Base-by-base conservation (phyloP, 2,888 invertebrate species). In the Andrena bicolor region DNA sequence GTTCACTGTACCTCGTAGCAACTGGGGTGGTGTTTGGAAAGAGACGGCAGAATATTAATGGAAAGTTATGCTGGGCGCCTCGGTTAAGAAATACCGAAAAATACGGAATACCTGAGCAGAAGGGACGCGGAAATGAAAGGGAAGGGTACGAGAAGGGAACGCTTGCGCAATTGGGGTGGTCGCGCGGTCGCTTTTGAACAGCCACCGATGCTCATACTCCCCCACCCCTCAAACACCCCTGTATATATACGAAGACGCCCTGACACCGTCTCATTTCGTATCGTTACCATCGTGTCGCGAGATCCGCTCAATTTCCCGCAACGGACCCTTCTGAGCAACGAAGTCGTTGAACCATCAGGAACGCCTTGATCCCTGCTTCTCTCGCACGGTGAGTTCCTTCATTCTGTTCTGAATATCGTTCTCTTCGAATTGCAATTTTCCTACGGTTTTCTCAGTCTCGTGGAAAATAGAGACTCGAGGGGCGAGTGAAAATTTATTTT, bases 211-310 rank as follows among this genome's bases (percentile, higher is more conserved):
- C 84, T 56, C 69, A 73, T 79, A 68, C 78, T 10, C 75, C 75
- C 75, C 76, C 75, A 35, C 23, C 80, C 79, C 76, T 75, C 70
- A 70, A 78, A 70, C 76, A 70, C 76, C 81, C 80, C 73, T 80
- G 82, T 84, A 88, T 91, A 92, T 93, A 92, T 92, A 91, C 86
- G 86, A 90, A 84, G 90, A 86, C 75, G 72, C 75, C 84, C 85
- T 81, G 87, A 86, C 82, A 73, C 84, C 82, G 86, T 72, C 88
- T 90, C 93, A 91, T 90, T 92, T 90, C 89, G 86, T 88, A 89
- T 89, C 90, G 86, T 90, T 87, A 85, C 86, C 89, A 85, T 80
- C 84, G 85, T 85, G 87, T 87, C 85, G 87, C 85, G 84, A 86
- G 74, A 84, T 51, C 82, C 85, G 75, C 66, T 61, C 71, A 70